These are phyloP conservation scores for Eclectus roratus DNA, from an alignment of 2,113 vertebrate genomes.

Conservation along the genomic window DNA sequence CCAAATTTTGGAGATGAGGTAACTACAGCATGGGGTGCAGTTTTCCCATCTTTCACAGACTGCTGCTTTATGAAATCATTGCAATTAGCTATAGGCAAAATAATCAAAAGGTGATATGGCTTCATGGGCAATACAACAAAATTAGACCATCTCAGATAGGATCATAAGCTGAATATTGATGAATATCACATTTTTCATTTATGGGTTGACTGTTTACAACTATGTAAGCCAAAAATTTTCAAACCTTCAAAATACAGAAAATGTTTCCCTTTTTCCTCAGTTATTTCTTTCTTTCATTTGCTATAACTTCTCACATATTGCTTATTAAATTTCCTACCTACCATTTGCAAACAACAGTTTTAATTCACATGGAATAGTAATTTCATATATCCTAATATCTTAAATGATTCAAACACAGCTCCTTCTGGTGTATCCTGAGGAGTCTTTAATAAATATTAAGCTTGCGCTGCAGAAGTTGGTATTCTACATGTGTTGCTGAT, in stretches of 20 bases:
- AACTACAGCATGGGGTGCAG: not conserved
- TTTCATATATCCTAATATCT: not conserved
- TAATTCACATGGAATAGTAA: not conserved
- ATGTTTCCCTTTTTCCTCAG: not conserved
- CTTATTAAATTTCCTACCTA: not conserved
- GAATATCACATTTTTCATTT: not conserved
- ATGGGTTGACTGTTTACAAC: not conserved
- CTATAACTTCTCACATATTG: not conserved
- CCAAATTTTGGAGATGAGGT: not conserved
- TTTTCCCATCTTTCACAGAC: not conserved
- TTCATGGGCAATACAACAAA: not conserved
- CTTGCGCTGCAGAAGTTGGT: not conserved
- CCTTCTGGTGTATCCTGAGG: not conserved
- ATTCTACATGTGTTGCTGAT: not conserved
- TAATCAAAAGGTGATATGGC: not conserved
- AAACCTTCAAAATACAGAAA: not conserved
- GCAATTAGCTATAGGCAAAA: not conserved
- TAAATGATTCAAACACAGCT: not conserved
- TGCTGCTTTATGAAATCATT: not conserved
- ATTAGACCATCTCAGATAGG: not conserved
- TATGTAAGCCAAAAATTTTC: not conserved
- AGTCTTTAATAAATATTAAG: not conserved
- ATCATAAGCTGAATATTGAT: not conserved
- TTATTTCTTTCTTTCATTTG: not conserved
- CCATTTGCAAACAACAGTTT: not conserved